These are phyloP conservation scores for Ictalurus furcatus DNA, from an alignment of 2,113 vertebrate species.

Conservation along the genomic window DNA sequence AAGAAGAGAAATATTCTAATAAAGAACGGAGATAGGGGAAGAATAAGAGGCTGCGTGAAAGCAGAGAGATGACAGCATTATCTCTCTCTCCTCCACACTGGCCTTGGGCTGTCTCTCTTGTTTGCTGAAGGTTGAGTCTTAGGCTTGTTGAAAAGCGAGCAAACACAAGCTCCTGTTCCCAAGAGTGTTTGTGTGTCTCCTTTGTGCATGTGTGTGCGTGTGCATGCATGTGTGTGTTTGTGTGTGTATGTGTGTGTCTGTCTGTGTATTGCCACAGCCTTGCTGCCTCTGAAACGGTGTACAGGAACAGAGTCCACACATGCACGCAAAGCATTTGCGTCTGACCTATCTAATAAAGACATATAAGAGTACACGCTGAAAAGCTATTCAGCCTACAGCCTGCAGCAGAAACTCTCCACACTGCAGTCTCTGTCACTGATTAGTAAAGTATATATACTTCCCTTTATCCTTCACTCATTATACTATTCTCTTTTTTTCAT, in stretches of 20 bases:
- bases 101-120: conserved; percentile 73
- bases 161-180: conserved; percentile 49
- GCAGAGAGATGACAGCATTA: conserved; percentile 10
- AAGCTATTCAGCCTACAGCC: conserved; percentile 21
- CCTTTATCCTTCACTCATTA: conserved; percentile 31
- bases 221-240: conserved; percentile 35
- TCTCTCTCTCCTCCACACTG: conserved; percentile 51
- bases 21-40: conserved; percentile 14
- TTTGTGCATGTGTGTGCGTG: conserved; percentile 35
- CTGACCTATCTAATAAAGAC: conserved; percentile 67
- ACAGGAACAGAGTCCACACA: conserved; percentile 62
- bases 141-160: conserved; percentile 67
- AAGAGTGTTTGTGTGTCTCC: conserved; percentile 40
- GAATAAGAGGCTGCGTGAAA: conserved; percentile 34
- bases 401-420: conserved; percentile 15
- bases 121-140: conserved; percentile 71
- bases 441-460: background rate
- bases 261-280: conserved; percentile 34
- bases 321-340: conserved; percentile 59
- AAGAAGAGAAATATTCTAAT: conserved; percentile 6
- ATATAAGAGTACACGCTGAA: conserved; percentile 49
- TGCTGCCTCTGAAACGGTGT: conserved; percentile 58
- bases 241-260: background rate
- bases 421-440: background rate
- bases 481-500: conserved; percentile 23